phyloP scores from a whole-genome alignment of 1,140 invertebrate species.

The Zophobas morio region DNA sequence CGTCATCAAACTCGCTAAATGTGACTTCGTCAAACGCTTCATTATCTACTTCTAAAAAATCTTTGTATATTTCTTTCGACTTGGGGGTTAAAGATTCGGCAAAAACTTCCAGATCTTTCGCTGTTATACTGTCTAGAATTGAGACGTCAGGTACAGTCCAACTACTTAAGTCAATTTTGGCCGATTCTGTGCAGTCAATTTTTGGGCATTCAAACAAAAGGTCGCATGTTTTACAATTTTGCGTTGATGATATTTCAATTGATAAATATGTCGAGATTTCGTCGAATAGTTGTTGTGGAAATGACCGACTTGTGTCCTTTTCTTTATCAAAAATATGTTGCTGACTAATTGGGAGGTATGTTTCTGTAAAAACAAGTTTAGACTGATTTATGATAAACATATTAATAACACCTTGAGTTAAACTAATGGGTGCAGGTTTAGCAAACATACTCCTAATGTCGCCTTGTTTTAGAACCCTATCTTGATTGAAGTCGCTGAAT shows the following conservation, averaged over 20 bases:
- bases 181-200: background rate
- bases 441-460: conserved; percentile 63
- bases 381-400: too few relatives aligned
- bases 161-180: conserved; percentile 22
- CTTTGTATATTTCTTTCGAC: conserved; percentile 27
- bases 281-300: conserved; percentile 45
- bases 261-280: conserved; percentile 53
- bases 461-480: conserved; percentile 58
- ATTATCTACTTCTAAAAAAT: conserved; percentile 13
- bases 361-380: background rate
- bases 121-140: conserved; percentile 52
- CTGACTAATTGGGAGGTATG: background rate
- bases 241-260: conserved; percentile 6
- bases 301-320: conserved; percentile 9
- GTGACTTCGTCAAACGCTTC: background rate
- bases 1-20: conserved; percentile 26
- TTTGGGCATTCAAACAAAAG: conserved; percentile 50
- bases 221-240: conserved; percentile 50
- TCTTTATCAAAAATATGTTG: conserved; percentile 34
- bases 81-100: conserved; percentile 10
- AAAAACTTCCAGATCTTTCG: conserved; percentile 45
- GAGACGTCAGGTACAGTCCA: conserved; percentile 46
- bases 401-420: conserved; percentile 1
- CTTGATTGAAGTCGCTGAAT: conserved; percentile 13
- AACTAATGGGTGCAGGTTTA: conserved; percentile 40